Conservation (phyloP, 2,113 vertebrate genomes). For the Anthoscopus minutus region DNA sequence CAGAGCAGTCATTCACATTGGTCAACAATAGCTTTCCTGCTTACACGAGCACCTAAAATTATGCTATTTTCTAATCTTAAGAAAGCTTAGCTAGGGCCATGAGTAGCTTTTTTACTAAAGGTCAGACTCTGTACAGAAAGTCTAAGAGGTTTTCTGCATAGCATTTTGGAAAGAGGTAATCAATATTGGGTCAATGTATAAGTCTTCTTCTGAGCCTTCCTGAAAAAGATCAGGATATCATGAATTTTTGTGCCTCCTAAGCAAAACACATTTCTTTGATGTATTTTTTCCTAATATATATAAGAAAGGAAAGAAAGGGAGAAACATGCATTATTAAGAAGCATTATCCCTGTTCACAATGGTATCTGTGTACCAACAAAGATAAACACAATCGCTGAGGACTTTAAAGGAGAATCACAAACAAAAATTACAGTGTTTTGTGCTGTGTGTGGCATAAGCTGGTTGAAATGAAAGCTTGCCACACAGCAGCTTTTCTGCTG, state of each 20-base stretch:
- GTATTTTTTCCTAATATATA: background rate
- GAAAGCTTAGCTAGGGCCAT: background rate
- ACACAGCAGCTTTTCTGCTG: slow-evolving; percentile 1
- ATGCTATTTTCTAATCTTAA: background rate
- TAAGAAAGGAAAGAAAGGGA: background rate
- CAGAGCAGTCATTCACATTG: background rate
- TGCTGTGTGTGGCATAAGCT: background rate
- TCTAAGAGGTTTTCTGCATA: background rate
- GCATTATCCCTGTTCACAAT: background rate
- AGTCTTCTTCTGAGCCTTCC: background rate
- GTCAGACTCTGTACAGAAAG: background rate
- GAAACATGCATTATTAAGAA: background rate
- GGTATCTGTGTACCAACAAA: background rate
- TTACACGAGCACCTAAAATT: background rate
- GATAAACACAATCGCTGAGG: background rate
- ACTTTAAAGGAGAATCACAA: background rate
- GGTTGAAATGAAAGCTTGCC: slow-evolving; percentile 8
- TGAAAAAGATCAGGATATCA: background rate
- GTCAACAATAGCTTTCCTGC: background rate
- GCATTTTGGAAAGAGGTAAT: background rate
- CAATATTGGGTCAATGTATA: background rate
- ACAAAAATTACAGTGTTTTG: background rate
- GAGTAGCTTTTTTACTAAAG: background rate
- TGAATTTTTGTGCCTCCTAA: background rate
- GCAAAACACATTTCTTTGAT: background rate